These are phyloP conservation scores for Isaurus tuberculatus DNA, from an alignment of 92 coral and sea anemone genomes.

Conservation along the genomic window DNA sequence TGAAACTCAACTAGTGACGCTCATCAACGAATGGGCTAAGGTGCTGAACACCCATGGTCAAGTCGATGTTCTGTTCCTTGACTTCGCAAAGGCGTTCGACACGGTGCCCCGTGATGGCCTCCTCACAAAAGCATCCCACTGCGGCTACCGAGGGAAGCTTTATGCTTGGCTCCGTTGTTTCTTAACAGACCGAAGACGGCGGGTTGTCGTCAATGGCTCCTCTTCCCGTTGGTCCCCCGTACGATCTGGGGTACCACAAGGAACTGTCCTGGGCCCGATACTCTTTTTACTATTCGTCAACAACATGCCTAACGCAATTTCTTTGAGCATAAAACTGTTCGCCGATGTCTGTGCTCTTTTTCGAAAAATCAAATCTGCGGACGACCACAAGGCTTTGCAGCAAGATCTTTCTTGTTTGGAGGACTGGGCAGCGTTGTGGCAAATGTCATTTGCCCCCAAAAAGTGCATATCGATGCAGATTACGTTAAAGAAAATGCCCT, in stretches of 20 bases:
- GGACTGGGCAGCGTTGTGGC: conserved; percentile 36
- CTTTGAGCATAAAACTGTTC: conserved; percentile 14
- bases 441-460: conserved; percentile 40
- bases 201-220: background rate
- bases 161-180: conserved; percentile 1
- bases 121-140: background rate
- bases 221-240: conserved; percentile 14
- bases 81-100: background rate
- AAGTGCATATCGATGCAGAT: conserved; percentile 41
- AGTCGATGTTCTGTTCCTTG: background rate
- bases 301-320: conserved; percentile 18
- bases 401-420: conserved; percentile 26
- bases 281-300: background rate
- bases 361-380: conserved; percentile 11
- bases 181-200: background rate
- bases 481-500: conserved; percentile 37
- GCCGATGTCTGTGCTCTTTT: conserved; percentile 24
- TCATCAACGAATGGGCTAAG: too few species aligned
- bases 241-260: background rate
- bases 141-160: conserved; percentile 8
- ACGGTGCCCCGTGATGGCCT: background rate
- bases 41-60: background rate
- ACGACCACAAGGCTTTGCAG: conserved; percentile 21
- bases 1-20: too few species aligned
- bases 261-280: too few species aligned